Conservation (phyloP, 1,140 invertebrate species). For the Drosophila ohnishii region DNA sequence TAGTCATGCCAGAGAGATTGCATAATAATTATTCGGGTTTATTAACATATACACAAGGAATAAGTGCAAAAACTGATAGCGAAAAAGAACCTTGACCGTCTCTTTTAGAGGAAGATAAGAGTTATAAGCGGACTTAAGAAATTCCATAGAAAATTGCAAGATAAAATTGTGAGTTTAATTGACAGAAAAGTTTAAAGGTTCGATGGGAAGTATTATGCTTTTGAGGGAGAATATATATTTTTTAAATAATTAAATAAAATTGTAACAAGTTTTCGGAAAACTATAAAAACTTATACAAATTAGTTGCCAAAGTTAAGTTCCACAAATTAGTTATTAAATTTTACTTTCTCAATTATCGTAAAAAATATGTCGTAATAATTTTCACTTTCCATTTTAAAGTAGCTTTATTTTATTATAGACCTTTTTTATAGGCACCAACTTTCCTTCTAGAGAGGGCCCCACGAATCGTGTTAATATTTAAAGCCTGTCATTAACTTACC, state of each 20-base stretch:
- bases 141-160: not conserved
- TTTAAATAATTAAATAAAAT: too few species aligned
- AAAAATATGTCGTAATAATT: too few species aligned
- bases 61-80: constrained; percentile 39
- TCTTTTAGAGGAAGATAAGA: constrained; percentile 27
- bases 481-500: constrained; percentile 57
- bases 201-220: not conserved
- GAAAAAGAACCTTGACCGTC: constrained; percentile 33
- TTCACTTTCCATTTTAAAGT: constrained; percentile 5
- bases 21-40: constrained; percentile 26
- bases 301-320: too few species aligned
- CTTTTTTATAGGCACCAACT: not conserved
- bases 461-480: constrained; percentile 7
- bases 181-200: not conserved
- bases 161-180: not conserved
- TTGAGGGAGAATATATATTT: too few species aligned
- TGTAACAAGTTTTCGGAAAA: too few species aligned
- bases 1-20: constrained; percentile 14
- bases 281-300: too few species aligned
- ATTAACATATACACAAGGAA: not conserved
- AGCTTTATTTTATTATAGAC: not conserved
- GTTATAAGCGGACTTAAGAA: not conserved
- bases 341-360: not conserved
- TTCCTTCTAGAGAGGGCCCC: not conserved
- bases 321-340: not conserved